phyloP scores from a whole-genome alignment of 1,140 invertebrate genomes.

The Triops cancriformis region DNA sequence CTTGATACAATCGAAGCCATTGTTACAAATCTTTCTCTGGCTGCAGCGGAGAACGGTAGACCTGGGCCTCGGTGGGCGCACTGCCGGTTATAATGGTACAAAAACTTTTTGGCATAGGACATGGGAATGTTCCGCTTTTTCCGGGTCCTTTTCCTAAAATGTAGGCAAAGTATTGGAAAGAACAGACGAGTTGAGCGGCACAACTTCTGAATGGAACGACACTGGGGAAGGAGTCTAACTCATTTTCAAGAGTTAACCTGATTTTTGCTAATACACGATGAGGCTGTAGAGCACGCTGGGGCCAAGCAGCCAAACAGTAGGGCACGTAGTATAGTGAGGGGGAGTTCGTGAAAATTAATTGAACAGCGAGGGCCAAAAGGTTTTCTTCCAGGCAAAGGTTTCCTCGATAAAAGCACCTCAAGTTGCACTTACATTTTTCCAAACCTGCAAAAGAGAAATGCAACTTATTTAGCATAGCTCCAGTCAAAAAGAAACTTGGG shows the following conservation, averaged over 20 bases:
- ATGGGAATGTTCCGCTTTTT: neutral
- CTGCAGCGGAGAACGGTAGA: neutral
- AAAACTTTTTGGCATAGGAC: constrained; percentile 6
- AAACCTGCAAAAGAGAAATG: neutral
- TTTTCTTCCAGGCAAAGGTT: neutral
- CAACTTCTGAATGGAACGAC: neutral
- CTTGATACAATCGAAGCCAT: constrained; percentile 10
- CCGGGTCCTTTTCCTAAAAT: neutral
- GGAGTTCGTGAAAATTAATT: constrained; percentile 14
- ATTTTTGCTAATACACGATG: constrained; percentile 14
- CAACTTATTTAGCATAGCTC: neutral
- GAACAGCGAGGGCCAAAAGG: neutral
- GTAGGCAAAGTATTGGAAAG: constrained; percentile 7
- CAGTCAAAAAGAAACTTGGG: neutral
- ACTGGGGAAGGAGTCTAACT: neutral
- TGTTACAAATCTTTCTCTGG: neutral
- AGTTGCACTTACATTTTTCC: constrained; percentile 11
- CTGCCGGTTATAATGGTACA: constrained; percentile 4
- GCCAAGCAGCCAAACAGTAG: neutral
- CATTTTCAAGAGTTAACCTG: constrained; percentile 14
- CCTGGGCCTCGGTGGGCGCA: neutral
- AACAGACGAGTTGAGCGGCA: neutral
- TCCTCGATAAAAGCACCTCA: neutral
- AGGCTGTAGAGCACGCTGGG: neutral
- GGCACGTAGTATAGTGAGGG: neutral